Evolutionary conservation across 2,888 invertebrate genomes (phyloP), one percentile per base, ranked within the genome.

Genomic region (Phortica magna): DNA sequence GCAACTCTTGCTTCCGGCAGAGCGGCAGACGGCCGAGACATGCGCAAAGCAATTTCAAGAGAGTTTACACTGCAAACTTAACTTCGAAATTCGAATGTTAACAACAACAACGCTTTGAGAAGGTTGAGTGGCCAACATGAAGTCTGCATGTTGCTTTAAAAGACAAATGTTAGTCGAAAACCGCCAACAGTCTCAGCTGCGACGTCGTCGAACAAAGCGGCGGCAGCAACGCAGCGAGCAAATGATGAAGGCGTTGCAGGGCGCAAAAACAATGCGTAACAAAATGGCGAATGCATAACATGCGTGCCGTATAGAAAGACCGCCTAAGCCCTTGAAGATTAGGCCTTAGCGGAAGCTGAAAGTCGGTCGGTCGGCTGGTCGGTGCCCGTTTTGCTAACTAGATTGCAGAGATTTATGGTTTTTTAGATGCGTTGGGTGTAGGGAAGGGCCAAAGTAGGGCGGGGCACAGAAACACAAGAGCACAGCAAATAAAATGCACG

Each of bases 121-220:
- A 71, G 53, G 53, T 19, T 4, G 31, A 31, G 31, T 31, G 31
- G 31, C 31, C 31, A 31, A 31, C 31, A 31, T 31, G 31, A 31
- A 31, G 76, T 75, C 76, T 72, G 2, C 31, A 4, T 31, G 31
- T 48, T 48, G 48, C 9, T 48, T 48, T 6, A 48, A 12, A 48
- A 81, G 80, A 78, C 77, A 82, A 80, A 84, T 87, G 79, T 83
- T 81, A 80, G 80, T 79, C 80, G 76, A 76, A 83, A 82, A 77
- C 84, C 77, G 31, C 31, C 48, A 48, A 48, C 48, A 78, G 85
- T 79, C 48, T 85, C 81, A 85, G 85, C 83, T 83, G 79, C 81
- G 83, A 78, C 78, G 82, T 77, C 83, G 85, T 78, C 87, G 82
- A 82, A 84, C 82, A 48, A 31, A 31, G 31, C 48, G 48, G 48